Base-by-base conservation (phyloP, 2,888 invertebrate genomes). In the Mesorhabditis spiculigera region DNA sequence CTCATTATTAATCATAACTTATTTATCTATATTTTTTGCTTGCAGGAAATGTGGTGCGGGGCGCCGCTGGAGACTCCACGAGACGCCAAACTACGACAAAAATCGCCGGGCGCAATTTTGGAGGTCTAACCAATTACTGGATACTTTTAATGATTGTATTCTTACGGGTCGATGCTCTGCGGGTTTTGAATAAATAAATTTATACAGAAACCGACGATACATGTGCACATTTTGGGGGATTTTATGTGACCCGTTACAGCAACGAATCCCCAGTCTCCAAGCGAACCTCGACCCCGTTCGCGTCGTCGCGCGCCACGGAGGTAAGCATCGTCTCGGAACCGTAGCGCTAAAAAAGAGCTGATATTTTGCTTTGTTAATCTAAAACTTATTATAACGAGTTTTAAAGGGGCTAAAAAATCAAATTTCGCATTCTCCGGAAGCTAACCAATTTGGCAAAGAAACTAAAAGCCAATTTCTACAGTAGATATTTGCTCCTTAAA, bases 41-140 rank as follows among this genome's bases (percentile, higher is more conserved):
- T 50, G 8, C 58, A 50, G 58, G 58, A 50, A 50, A 50, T 50
- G 58, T 50, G 58, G 58, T 50, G 58, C n/a, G 58, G 58, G n/a
- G n/a, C n/a, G 8, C 58, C 58, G n/a, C 8, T 50, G 58, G 58
- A 50, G 58, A 50, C 58, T 13, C 58, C 58, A 50, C 58, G 58
- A 50, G 58, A 50, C 8, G 58, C 8, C 10, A 50, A 50, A 50
- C 58, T 13, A 50, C 28, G 28, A 28, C 28, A 28, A 28, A 28
- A 28, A 28, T 28, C 28, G 28, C 28, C 28, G 28, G 28, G 28
- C 28, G 28, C 28, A 28, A 28, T 50, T 50, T 50, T 50, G n/a
- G 58, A 50, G n/a, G 58, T 13, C n/a, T 10, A 50, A 3, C n/a
- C 58, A 13, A 50, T n/a, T 10, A 50, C 8, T 13, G 58, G n/a